These are phyloP conservation scores for Falcaria lacertinaria DNA, from an alignment of 2,888 invertebrate genomes.

Conservation along the genomic window DNA sequence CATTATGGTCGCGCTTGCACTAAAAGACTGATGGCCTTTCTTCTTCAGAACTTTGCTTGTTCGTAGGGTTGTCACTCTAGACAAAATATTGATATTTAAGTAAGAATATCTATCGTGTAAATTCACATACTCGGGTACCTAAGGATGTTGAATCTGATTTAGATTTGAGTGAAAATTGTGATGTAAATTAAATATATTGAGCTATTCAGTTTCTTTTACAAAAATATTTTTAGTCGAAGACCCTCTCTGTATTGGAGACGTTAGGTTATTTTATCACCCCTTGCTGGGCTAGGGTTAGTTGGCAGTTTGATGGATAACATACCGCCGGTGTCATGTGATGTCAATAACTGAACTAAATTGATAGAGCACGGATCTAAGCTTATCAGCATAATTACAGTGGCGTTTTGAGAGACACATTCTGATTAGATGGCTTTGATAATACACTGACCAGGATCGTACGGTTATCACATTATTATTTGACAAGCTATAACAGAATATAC, in stretches of 20 bases:
- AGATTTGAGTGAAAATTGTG: too few species aligned
- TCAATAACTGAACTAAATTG: conserved; percentile 66
- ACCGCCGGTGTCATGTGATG: conserved; percentile 38
- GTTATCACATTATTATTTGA: too few species aligned
- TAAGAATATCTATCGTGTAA: neutral
- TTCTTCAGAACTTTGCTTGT: conserved; percentile 5
- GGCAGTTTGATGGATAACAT: conserved; percentile 62
- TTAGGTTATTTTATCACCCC: conserved; percentile 28
- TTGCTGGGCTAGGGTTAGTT: conserved; percentile 22
- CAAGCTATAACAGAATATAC: too few species aligned
- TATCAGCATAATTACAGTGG: conserved; percentile 9
- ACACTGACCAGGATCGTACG: neutral
- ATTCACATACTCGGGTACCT: too few species aligned
- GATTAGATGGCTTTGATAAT: conserved; percentile 2
- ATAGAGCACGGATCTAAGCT: conserved; percentile 53
- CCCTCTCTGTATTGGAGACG: conserved; percentile 13
- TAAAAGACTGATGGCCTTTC: conserved; percentile 11
- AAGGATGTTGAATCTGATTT: too few species aligned
- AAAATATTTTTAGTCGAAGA: neutral
- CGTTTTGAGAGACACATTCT: conserved; percentile 2
- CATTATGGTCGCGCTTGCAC: conserved; percentile 13
- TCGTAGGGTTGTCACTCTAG: conserved; percentile 3
- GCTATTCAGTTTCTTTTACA: neutral
- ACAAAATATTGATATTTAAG: neutral
- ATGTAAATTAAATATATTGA: too few species aligned